These are phyloP conservation scores for Lucifuga dentata DNA, from an alignment of 2,113 vertebrate genomes.

Conservation along the genomic window DNA sequence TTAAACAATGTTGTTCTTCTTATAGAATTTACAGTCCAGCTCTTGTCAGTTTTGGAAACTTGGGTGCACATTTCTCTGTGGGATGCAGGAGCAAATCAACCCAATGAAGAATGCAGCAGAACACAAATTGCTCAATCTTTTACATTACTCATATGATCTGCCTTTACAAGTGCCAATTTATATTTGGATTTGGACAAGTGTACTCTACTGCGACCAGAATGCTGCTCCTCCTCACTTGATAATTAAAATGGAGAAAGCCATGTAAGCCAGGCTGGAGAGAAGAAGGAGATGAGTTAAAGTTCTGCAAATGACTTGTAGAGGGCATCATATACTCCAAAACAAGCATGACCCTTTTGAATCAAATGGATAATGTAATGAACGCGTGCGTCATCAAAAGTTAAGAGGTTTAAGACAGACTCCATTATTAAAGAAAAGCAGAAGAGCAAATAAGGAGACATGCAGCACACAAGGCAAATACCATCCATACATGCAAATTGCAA, in stretches of 20 bases:
- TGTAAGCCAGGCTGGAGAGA: not conserved
- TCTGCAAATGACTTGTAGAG: constrained; percentile 20
- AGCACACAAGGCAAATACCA: constrained; percentile 2
- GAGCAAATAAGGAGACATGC: constrained; percentile 10
- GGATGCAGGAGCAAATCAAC: constrained; percentile 11
- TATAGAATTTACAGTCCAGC: constrained; percentile 2
- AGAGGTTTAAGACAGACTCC: constrained; percentile 19
- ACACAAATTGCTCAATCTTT: constrained; percentile 6
- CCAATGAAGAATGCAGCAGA: not conserved
- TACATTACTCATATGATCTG: constrained; percentile 9
- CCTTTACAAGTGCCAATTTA: constrained; percentile 13
- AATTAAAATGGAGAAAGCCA: constrained; percentile 13
- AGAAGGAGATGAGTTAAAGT: not conserved
- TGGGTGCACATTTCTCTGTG: not conserved
- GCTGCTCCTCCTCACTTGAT: not conserved
- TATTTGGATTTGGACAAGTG: constrained; percentile 9
- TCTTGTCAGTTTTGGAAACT: not conserved
- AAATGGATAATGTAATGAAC: too few relatives aligned
- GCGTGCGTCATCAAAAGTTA: constrained; percentile 18
- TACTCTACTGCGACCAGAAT: not conserved
- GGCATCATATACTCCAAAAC: not conserved
- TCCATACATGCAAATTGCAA: not conserved
- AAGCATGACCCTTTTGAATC: constrained; percentile 25
- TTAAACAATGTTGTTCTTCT: not conserved
- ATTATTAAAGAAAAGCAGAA: constrained; percentile 23